Evolutionary conservation across 2,113 vertebrate species (phyloP).

Genomic region (Cynopterus brachyotis): DNA sequence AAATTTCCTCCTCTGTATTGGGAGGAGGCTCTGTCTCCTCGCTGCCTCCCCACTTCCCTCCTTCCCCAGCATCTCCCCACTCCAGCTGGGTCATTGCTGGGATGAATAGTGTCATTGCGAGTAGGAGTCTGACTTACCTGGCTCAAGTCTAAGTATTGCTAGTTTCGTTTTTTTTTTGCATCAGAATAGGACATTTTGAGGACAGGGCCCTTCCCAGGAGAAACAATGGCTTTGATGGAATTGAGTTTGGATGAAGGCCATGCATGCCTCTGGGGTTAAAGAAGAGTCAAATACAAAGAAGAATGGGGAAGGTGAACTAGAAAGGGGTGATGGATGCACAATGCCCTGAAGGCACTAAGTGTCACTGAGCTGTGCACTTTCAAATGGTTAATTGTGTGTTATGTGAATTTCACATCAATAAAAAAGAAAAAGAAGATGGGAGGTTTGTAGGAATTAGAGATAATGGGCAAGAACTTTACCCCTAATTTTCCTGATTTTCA

Average conservation of each 20-base stretch:
- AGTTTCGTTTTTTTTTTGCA: neutral
- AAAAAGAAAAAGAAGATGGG: neutral
- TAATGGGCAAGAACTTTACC: neutral
- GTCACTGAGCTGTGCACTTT: neutral
- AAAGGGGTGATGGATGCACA: neutral
- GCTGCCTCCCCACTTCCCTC: neutral
- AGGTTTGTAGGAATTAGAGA: neutral
- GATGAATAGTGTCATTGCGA: too few species aligned
- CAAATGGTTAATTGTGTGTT: neutral
- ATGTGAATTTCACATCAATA: neutral
- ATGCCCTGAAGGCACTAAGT: neutral
- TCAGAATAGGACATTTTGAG: neutral
- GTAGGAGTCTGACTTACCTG: neutral
- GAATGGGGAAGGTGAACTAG: neutral
- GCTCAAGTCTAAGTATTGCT: neutral
- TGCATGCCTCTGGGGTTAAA: neutral
- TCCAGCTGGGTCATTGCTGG: neutral
- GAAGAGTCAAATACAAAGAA: neutral
- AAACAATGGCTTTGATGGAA: neutral
- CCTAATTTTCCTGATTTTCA: slow-evolving; percentile 22
- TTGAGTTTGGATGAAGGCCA: neutral
- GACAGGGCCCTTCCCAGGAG: neutral
- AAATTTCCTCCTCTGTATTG: neutral
- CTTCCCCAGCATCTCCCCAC: neutral
- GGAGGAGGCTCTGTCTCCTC: neutral